Base-by-base conservation (phyloP, 1,140 invertebrate genomes). In the Frieseomelitta varia region DNA sequence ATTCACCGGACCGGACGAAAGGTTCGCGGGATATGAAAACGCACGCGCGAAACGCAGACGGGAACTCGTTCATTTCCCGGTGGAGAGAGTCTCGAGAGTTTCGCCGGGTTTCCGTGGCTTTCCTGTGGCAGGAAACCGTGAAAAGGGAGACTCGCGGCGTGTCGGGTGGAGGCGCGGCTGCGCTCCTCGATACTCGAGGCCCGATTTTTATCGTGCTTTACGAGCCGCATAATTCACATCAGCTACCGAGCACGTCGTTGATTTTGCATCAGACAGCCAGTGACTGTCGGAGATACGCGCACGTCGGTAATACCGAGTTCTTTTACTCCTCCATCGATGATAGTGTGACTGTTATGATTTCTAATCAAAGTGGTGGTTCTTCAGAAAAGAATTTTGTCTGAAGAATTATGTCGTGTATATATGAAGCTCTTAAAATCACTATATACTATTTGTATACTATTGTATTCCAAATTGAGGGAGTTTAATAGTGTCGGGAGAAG, bases 31-130 rank as follows among this genome's bases (percentile, higher is more conserved):
- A 68, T 76, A 58, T n/a, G 79, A 87, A 89, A 90, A 90, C 88
- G 88, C 88, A 90, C 85, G 88, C 88, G 88, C 88, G 88, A 84
- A 73, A 83, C 68, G 74, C 69, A 56, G 82, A 81, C 80, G 68
- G 51, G 74, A 76, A 79, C 56, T 68, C 47, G 58, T 34, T 75
- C 77, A 12, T 77, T 77, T 77, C 74, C 56, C 27, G 12, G 15
- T 24, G 53, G 30, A 27, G 74, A 63, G 15, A 63, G 56, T 17
- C 61, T 15, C 30, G 34, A 21, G 55, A 58, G 21, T 17, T 10
- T 34, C 27, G 19, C 55, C 55, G 19, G 56, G 72, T 39, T n/a
- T 30, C 8, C 19, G 53, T 39, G 19, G 51, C 72, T 76, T 67
- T 47, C 30, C 61, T 39, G 30, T 24, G 19, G 30, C 34, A 17